Percentiles rank a stretch among this genome's conserved stretches.
phyloP scores from a whole-genome alignment of 2,888 invertebrate species.

The Chelonus formosanus region DNA sequence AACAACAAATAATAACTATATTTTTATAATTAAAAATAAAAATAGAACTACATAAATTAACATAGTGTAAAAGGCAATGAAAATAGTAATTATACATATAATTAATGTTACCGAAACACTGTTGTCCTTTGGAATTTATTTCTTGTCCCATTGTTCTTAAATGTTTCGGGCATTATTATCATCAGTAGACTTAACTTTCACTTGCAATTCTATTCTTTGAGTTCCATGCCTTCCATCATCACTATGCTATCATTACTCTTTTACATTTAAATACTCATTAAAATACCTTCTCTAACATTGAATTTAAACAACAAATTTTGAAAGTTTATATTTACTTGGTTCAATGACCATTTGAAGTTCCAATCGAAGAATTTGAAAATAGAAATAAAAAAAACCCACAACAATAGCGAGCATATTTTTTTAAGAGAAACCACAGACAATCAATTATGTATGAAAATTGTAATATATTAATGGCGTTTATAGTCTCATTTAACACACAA shows the following conservation, averaged over 20 bases:
- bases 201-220: not conserved
- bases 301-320: constrained; percentile 53
- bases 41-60: too few relatives aligned
- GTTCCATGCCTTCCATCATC: not conserved
- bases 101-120: constrained; percentile 4
- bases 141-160: constrained; percentile 8
- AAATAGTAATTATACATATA: not conserved
- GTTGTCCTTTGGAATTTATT: not conserved
- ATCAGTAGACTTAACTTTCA: not conserved
- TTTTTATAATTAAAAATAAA: too few relatives aligned
- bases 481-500: too few relatives aligned
- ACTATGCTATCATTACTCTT: constrained; percentile 5
- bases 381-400: constrained; percentile 56
- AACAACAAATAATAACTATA: too few relatives aligned
- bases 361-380: constrained; percentile 53
- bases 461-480: not conserved
- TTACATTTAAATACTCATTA: not conserved
- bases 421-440: too few relatives aligned
- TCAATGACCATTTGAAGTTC: constrained; percentile 56
- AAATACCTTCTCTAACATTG: not conserved
- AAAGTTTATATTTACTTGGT: constrained; percentile 52
- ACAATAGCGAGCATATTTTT: constrained; percentile 53
- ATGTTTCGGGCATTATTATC: constrained; percentile 1
- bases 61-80: too few relatives aligned
- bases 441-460: not conserved